phyloP scores from a whole-genome alignment of 2,888 invertebrate species.

The Pachymerium ferrugineum region DNA sequence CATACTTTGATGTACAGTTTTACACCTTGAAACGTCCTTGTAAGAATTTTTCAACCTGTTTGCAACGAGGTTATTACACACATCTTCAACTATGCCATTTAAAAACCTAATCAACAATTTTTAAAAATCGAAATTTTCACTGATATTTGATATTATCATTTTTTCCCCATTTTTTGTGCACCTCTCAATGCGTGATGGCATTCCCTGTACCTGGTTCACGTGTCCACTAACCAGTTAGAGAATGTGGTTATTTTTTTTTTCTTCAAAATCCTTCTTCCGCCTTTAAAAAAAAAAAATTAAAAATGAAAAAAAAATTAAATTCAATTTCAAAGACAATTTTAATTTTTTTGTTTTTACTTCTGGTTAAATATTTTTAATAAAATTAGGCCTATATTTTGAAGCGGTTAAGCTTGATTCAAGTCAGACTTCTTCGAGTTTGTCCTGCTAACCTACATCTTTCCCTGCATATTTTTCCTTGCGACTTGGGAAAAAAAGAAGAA shows the following conservation, averaged over 20 bases:
- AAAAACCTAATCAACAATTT: background rate
- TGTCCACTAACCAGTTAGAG: background rate
- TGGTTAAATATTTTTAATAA: background rate
- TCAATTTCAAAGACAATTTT: background rate
- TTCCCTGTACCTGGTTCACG: background rate
- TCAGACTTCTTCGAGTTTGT: slow-evolving; percentile 13
- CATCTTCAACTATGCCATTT: background rate
- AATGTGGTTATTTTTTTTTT: background rate
- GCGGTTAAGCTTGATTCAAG: background rate
- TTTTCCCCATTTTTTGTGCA: too few species aligned
- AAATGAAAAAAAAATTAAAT: too few species aligned
- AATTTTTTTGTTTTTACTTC: background rate
- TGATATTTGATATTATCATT: background rate
- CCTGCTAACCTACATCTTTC: slow-evolving; percentile 4
- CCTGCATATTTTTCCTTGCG: slow-evolving; percentile 3
- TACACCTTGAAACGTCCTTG: background rate
- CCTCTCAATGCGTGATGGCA: background rate
- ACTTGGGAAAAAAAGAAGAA: background rate
- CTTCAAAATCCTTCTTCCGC: background rate
- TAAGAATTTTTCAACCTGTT: background rate
- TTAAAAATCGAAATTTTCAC: background rate
- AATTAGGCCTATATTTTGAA: background rate
- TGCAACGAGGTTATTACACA: background rate
- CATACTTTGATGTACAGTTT: background rate
- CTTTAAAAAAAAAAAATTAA: background rate